Percentiles rank a stretch among this genome's conserved stretches.
phyloP scores from a whole-genome alignment of 2,113 vertebrate species.

The Onychostruthus taczanowskii region DNA sequence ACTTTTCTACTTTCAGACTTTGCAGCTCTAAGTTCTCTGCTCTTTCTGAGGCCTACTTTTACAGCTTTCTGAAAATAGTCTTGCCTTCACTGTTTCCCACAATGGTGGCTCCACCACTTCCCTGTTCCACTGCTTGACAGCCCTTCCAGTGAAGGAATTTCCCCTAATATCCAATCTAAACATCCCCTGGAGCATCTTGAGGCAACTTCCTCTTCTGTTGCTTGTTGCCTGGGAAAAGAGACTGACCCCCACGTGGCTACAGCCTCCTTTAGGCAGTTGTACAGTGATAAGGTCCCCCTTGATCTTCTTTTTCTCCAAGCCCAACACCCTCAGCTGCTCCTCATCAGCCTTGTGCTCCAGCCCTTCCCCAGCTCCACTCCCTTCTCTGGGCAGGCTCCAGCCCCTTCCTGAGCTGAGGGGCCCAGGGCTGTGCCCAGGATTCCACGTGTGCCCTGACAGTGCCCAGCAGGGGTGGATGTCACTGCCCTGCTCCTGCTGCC shows the following conservation, averaged over 20 bases:
- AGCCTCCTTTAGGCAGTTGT: background rate
- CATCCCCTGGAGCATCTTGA: background rate
- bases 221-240: background rate
- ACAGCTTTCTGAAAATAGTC: background rate
- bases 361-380: background rate
- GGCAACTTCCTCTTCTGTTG: background rate
- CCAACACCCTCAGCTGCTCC: background rate
- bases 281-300: background rate
- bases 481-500: background rate
- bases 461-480: background rate
- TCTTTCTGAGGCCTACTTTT: background rate
- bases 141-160: background rate
- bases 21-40: background rate
- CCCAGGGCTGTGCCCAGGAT: background rate
- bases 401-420: background rate
- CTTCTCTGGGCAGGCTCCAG: background rate
- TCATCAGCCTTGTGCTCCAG: background rate
- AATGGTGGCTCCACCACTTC: background rate
- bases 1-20: background rate
- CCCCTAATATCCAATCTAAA: background rate
- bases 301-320: background rate
- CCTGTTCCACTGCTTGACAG: background rate
- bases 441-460: background rate
- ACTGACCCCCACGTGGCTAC: no score
- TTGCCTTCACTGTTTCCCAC: background rate